These are phyloP conservation scores for Cottoperca gobio DNA, from an alignment of 2,797 vertebrate species.

Conservation along the genomic window DNA sequence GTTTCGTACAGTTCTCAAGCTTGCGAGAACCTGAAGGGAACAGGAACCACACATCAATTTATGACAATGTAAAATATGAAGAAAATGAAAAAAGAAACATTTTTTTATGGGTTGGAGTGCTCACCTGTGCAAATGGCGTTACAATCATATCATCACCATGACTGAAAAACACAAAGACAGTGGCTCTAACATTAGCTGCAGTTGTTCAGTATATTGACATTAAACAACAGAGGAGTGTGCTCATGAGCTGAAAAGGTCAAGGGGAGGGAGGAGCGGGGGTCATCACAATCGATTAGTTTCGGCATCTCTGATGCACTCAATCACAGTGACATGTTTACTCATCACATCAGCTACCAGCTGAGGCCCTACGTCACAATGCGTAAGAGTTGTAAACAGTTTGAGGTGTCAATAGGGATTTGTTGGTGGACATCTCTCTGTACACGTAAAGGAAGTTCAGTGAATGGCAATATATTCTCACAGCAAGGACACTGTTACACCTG, in stretches of 20 bases:
- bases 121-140: slow-evolving; percentile 99
- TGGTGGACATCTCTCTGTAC: background rate
- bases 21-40: slow-evolving; percentile 92
- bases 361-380: slow-evolving; percentile 21
- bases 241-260: slow-evolving; percentile 35
- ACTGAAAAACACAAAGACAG: slow-evolving; percentile 85
- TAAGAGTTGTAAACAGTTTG: slow-evolving; percentile 16
- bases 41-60: background rate
- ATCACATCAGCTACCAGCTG: slow-evolving; percentile 41
- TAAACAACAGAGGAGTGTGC: slow-evolving; percentile 14
- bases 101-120: slow-evolving; percentile 1
- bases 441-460: background rate
- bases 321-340: slow-evolving; percentile 52
- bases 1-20: slow-evolving; percentile 97
- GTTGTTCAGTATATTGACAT: slow-evolving; percentile 19
- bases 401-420: slow-evolving; percentile 1
- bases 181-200: slow-evolving; percentile 32
- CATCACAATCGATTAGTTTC: slow-evolving; percentile 50
- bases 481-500: slow-evolving; percentile 12
- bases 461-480: background rate
- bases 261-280: background rate
- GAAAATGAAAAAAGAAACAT: background rate
- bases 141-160: slow-evolving; percentile 99
- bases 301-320: slow-evolving; percentile 21
- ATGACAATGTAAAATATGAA: background rate